Conservation (phyloP, 2,888 invertebrate genomes). For the Ryuthela nishihirai region DNA sequence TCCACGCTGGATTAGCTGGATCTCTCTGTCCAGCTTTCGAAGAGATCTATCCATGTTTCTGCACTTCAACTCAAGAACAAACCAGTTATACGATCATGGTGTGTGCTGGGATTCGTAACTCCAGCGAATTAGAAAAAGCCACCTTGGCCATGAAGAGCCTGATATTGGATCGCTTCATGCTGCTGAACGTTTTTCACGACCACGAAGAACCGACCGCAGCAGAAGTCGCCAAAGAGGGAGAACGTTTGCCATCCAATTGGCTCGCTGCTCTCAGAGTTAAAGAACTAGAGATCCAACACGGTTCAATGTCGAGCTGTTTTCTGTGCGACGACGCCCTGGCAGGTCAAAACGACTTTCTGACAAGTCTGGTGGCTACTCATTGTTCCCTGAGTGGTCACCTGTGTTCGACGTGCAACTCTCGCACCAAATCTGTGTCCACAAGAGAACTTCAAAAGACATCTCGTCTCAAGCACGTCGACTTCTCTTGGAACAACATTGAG, state of each 20-base stretch:
- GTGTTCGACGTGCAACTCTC: neutral
- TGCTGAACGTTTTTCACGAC: neutral
- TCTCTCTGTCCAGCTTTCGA: conserved; percentile 1
- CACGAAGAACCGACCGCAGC: neutral
- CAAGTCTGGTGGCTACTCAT: conserved; percentile 5
- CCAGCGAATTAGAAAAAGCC: conserved; percentile 7
- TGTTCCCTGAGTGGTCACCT: conserved; percentile 3
- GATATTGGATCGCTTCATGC: conserved; percentile 10
- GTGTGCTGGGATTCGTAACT: conserved; percentile 6
- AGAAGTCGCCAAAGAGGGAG: neutral
- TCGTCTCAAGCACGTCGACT: conserved; percentile 5
- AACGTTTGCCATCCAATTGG: conserved; percentile 17
- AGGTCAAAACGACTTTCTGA: conserved; percentile 19
- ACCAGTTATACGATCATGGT: conserved; percentile 2
- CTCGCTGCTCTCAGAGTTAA: conserved; percentile 9
- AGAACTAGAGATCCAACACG: conserved; percentile 13
- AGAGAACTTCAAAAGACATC: conserved; percentile 3
- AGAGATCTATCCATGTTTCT: conserved; percentile 3
- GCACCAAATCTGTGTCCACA: conserved; percentile 2
- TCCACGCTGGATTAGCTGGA: too few species aligned
- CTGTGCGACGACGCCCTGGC: conserved; percentile 8
- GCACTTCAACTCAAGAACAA: neutral
- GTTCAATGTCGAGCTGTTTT: conserved; percentile 9
- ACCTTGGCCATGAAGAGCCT: conserved; percentile 17
- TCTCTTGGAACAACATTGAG: conserved; percentile 15